These are phyloP conservation scores for Cyanoramphus novaezelandiae DNA, from an alignment of 2,113 vertebrate genomes.

Conservation along the genomic window DNA sequence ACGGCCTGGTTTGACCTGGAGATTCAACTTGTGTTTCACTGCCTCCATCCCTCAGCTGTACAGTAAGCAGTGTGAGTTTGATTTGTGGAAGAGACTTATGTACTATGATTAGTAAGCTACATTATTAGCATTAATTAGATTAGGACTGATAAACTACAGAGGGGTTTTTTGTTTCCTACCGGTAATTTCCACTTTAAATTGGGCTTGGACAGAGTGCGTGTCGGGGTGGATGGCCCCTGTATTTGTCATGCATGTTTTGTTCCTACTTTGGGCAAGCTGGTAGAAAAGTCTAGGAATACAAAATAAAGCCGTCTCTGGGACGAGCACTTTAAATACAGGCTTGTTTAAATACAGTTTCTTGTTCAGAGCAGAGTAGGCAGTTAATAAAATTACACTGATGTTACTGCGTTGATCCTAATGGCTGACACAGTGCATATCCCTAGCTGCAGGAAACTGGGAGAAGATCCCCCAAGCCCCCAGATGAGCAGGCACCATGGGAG, in stretches of 20 bases:
- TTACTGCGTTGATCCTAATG: background rate
- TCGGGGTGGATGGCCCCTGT: background rate
- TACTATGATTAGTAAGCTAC: background rate
- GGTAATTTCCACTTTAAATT: background rate
- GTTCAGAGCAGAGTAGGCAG: background rate
- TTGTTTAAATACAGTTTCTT: conserved; percentile 47
- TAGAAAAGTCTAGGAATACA: background rate
- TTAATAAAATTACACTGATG: conserved; percentile 42
- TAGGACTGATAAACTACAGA: background rate
- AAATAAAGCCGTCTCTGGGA: background rate
- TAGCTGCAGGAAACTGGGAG: background rate
- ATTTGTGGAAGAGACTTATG: background rate
- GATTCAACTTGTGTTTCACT: background rate
- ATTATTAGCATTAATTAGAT: background rate
- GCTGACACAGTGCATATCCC: background rate
- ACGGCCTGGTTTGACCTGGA: conserved; percentile 43
- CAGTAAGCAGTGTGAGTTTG: background rate
- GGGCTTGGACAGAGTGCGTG: background rate
- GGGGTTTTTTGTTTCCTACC: background rate
- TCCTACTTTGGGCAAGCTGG: background rate
- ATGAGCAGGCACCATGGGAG: background rate
- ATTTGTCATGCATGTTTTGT: background rate
- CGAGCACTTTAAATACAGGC: conserved; percentile 4
- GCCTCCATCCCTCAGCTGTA: background rate
- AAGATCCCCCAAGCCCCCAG: rapidly evolving